phyloP scores from a whole-genome alignment of 1,140 invertebrate genomes.

The Sinonovacula constricta region DNA sequence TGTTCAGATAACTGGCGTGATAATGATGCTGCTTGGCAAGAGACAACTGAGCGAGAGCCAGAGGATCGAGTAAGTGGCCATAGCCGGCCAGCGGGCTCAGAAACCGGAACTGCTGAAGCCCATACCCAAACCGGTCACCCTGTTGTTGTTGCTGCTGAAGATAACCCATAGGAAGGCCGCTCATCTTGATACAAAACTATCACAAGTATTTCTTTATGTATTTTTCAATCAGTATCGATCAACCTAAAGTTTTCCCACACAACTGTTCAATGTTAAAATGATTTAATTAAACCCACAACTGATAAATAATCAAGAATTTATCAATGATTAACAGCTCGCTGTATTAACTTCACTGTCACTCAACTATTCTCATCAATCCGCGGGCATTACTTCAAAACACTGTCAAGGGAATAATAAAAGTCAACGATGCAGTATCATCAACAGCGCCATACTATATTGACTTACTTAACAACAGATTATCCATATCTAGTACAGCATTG shows the following conservation, averaged over 20 bases:
- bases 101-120: constrained; percentile 37
- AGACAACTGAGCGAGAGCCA: constrained; percentile 34
- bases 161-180: constrained; percentile 8
- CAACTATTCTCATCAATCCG: not conserved
- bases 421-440: too few relatives aligned
- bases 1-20: constrained; percentile 16
- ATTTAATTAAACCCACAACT: not conserved
- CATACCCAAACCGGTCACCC: constrained; percentile 17
- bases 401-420: too few relatives aligned
- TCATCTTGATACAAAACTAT: too few relatives aligned
- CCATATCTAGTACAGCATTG: constrained; percentile 38
- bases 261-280: not conserved
- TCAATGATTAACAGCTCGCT: not conserved
- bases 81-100: constrained; percentile 44
- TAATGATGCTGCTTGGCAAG: constrained; percentile 29
- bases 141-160: constrained; percentile 44
- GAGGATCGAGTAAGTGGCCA: constrained; percentile 34
- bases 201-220: not conserved
- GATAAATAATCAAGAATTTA: not conserved
- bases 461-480: constrained; percentile 35
- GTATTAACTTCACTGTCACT: constrained; percentile 1
- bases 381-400: not conserved
- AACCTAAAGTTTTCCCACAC: not conserved
- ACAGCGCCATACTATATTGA: constrained; percentile 8
- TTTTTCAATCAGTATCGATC: not conserved